Base-by-base conservation (phyloP, 2,113 vertebrate species). In the Arenaria interpres region DNA sequence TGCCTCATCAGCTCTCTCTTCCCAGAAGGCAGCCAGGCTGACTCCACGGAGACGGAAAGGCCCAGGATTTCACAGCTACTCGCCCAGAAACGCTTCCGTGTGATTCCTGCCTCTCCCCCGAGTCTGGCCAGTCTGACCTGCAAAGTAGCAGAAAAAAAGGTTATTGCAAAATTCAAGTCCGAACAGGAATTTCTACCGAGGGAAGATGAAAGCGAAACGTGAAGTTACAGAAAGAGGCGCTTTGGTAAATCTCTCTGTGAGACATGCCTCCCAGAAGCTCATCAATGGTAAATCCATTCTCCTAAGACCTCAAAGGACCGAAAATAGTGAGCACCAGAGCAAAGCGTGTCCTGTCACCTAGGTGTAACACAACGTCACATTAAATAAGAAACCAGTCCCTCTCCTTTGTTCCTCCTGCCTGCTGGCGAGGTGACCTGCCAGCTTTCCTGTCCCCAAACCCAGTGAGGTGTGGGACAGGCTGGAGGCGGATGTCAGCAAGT, bases 21-120 rank as follows among this genome's bases (percentile, higher is more conserved):
- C 94, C 90, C 96, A 90, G 86, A 92, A 94, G 94, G 84, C 95
- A 95, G 90, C 83, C 97, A 95, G 90, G 59, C 91, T 91, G 96
- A 88, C 94, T 97, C 95, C 93, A 83, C 45, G 10, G 93, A 90
- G 77, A 91, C 0, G 0, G 71, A 85, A 97, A 91, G 45, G 77
- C 86, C 80, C 69, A 59, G 39, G 79, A 89, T 95, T 97, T 96
- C 84, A 95, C 87, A 95, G 94, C 80, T 92, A 87, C 74, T 91
- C 89, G 90, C 24, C 10, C 64, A 53, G 69, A 91, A 93, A 66
- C 12, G 53, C 64, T 75, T 96, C 64, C 15, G 1, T 13, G 2
- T 8, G 41, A 56, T 53, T 35, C 64, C 56, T 1, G 0, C 86
- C 56, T 77, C 48, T 56, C 66, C 60, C 45, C 4, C 0, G 74